phyloP scores from a whole-genome alignment of 2,113 vertebrate genomes.

The Saccopteryx bilineata region DNA sequence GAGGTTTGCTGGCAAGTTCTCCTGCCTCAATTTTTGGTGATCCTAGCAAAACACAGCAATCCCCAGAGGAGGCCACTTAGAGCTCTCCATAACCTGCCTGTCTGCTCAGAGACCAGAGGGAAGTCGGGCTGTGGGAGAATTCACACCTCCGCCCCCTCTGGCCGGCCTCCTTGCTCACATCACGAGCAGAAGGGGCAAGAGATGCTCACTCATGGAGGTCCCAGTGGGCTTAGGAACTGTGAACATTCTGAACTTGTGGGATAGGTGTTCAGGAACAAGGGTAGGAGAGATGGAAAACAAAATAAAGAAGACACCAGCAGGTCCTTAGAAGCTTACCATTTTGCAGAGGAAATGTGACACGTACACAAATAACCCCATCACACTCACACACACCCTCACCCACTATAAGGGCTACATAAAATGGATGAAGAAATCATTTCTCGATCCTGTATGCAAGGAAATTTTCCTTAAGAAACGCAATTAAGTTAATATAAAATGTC shows the following conservation, averaged over 20 bases:
- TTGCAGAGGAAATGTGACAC: not conserved
- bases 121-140: not conserved
- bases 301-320: not conserved
- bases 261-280: not conserved
- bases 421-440: not conserved
- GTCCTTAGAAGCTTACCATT: not conserved
- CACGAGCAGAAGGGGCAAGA: not conserved
- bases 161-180: not conserved
- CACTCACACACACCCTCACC: not conserved
- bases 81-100: not conserved
- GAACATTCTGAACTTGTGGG: not conserved
- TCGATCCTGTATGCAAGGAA: not conserved
- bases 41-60: not conserved
- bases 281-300: not conserved
- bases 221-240: not conserved
- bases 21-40: constrained; percentile 1
- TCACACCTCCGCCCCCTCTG: not conserved
- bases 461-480: constrained; percentile 26
- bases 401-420: not conserved
- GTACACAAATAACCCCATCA: not conserved
- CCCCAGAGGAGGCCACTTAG: not conserved
- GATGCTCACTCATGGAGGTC: not conserved
- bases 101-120: not conserved
- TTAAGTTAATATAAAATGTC: not conserved
- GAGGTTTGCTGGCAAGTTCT: constrained; percentile 48